These are phyloP conservation scores for Antigone vipio DNA, from an alignment of 2,113 vertebrate genomes.

Conservation along the genomic window DNA sequence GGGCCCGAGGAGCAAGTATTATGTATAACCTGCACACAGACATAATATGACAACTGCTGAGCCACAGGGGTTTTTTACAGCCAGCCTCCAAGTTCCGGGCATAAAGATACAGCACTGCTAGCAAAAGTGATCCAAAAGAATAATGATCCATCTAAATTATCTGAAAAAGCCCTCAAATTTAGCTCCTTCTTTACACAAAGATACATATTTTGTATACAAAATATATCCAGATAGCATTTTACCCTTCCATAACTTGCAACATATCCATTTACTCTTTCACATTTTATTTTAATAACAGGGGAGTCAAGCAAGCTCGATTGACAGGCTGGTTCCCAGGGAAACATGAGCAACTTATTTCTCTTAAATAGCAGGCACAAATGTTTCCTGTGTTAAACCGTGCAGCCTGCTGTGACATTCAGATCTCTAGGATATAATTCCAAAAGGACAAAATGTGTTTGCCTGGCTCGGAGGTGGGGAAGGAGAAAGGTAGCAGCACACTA, in stretches of 20 bases:
- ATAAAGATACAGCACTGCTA: neutral
- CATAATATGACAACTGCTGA: neutral
- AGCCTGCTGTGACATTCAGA: slow-evolving; percentile 54
- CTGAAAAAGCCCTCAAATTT: neutral
- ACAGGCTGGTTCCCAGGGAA: slow-evolving; percentile 57
- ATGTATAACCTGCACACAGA: neutral
- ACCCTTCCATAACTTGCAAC: neutral
- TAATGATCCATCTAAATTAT: neutral
- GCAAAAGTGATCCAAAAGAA: neutral
- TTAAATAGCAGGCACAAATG: slow-evolving; percentile 39
- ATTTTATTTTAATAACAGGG: slow-evolving; percentile 36
- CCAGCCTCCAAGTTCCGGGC: neutral
- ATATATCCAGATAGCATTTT: neutral
- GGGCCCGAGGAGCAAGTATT: neutral
- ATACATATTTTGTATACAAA: neutral
- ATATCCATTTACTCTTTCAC: neutral
- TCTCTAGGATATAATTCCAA: neutral
- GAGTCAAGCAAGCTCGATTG: neutral
- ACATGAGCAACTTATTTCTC: slow-evolving; percentile 53
- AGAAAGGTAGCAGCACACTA: neutral
- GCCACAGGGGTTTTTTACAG: neutral
- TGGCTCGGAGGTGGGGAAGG: neutral
- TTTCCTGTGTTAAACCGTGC: slow-evolving; percentile 5
- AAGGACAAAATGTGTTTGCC: neutral
- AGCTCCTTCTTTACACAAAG: neutral